phyloP scores from a whole-genome alignment of 2,888 invertebrate species.

The Leptopilina syphax region DNA sequence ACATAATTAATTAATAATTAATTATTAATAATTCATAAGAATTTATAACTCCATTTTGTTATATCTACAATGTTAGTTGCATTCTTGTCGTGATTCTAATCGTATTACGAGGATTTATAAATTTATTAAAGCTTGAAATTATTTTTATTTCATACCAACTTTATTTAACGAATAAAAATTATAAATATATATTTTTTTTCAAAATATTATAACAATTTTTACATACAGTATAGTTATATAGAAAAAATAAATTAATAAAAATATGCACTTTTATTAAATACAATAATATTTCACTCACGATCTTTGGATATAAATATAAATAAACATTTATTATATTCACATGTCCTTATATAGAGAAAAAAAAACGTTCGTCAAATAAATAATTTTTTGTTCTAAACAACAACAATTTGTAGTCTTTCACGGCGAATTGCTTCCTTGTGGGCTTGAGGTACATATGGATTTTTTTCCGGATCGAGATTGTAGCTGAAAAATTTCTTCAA shows the following conservation, averaged over 20 bases:
- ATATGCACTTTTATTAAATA: neutral
- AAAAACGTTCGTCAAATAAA: neutral
- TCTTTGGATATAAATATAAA: neutral
- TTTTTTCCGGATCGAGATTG: slow-evolving; percentile 88
- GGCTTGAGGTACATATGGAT: slow-evolving; percentile 87
- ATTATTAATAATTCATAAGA: no score
- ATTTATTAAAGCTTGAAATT: no score
- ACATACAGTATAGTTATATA: neutral
- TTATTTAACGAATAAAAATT: no score
- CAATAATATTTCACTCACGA: neutral
- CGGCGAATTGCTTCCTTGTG: slow-evolving; percentile 79
- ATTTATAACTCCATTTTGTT: no score
- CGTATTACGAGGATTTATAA: no score
- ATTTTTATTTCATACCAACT: no score
- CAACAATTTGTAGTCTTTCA: slow-evolving; percentile 67
- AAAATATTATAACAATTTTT: neutral
- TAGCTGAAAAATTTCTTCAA: slow-evolving; percentile 79
- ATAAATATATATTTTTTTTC: neutral
- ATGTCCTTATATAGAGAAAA: neutral
- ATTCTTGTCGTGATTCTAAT: no score
- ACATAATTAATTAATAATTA: no score
- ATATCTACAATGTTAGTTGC: no score
- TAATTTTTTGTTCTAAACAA: slow-evolving; percentile 54
- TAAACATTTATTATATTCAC: neutral
- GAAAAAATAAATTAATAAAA: neutral